Percentiles rank a stretch among this genome's conserved stretches.
Evolutionary conservation across 1,140 invertebrate genomes (phyloP).

Genomic region (Plutomurus gul): DNA sequence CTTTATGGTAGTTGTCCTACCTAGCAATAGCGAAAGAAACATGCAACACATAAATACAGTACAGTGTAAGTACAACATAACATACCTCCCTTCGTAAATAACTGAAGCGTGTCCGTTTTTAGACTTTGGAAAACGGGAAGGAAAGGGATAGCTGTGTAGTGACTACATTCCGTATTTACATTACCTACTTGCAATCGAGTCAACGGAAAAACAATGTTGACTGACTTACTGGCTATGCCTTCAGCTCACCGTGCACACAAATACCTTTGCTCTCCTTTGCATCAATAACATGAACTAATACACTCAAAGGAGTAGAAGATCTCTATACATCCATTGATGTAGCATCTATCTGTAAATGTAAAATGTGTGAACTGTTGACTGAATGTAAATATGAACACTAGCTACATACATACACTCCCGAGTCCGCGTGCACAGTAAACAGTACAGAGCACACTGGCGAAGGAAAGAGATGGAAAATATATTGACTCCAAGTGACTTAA

Average conservation of each 20-base stretch:
- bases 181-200: too few species aligned
- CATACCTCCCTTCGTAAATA: constrained; percentile 33
- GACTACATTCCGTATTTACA: neutral
- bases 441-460: neutral
- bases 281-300: too few species aligned
- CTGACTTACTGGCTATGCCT: too few species aligned
- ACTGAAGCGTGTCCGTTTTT: constrained; percentile 48
- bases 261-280: too few species aligned
- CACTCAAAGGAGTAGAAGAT: neutral
- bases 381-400: too few species aligned
- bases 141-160: neutral
- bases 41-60: neutral
- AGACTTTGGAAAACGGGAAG: constrained; percentile 33
- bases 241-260: too few species aligned
- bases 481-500: neutral
- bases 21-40: neutral
- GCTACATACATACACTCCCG: too few species aligned
- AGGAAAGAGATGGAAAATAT: constrained; percentile 8
- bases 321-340: too few species aligned
- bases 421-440: neutral
- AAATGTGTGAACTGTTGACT: too few species aligned
- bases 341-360: too few species aligned
- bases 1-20: constrained; percentile 13
- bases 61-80: neutral
- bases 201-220: too few species aligned